A percentile compares a stretch with the other conserved stretches of the same genome.
phyloP scores from a whole-genome alignment of 2,113 vertebrate species.

The Anoura caudifer region DNA sequence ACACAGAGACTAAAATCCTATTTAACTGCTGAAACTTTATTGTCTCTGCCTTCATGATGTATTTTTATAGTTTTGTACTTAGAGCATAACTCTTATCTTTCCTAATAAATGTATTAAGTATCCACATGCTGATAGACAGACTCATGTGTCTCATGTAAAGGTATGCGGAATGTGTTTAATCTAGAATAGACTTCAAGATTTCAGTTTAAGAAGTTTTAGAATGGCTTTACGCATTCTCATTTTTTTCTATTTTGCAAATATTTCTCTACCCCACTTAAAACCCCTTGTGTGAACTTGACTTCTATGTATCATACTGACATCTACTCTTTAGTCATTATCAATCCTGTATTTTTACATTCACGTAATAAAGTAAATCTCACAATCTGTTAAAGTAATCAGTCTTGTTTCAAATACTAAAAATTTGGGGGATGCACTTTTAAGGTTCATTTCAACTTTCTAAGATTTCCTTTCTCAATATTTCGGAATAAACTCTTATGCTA shows the following conservation, averaged over 20 bases:
- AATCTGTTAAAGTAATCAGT: not conserved
- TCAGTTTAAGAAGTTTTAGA: not conserved
- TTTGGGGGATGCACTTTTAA: not conserved
- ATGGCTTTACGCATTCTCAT: not conserved
- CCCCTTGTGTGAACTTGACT: not conserved
- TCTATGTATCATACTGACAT: not conserved
- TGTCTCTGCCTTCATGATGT: not conserved
- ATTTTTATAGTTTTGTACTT: not conserved
- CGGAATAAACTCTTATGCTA: not conserved
- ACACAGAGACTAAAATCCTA: not conserved
- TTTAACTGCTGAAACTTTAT: slow-evolving; percentile 17
- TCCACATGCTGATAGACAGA: not conserved
- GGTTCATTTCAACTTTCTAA: not conserved
- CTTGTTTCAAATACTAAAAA: slow-evolving; percentile 1
- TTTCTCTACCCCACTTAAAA: not conserved
- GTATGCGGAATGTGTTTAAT: slow-evolving; percentile 46
- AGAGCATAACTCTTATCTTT: not conserved
- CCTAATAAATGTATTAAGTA: slow-evolving; percentile 21
- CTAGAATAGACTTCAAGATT: slow-evolving; percentile 3
- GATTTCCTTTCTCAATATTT: not conserved
- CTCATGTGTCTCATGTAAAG: not conserved
- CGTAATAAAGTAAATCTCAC: not conserved
- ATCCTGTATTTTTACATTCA: not conserved
- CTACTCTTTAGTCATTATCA: not conserved
- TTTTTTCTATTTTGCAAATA: slow-evolving; percentile 36